Evolutionary conservation across 2,888 invertebrate genomes (phyloP).

Genomic region (Troides helena): DNA sequence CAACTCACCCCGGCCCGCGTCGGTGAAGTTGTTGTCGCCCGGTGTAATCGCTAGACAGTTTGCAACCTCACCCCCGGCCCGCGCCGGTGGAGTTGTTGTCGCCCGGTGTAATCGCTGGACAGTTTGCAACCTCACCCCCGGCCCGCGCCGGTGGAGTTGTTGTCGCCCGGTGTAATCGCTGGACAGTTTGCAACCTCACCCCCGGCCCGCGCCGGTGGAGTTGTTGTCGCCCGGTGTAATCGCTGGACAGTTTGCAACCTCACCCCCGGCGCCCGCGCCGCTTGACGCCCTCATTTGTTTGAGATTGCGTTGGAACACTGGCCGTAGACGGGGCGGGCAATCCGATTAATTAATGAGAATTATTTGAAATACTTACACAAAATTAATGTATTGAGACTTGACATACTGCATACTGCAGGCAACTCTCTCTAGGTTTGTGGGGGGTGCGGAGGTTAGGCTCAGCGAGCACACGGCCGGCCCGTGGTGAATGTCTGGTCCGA

Average conservation of each 20-base stretch:
- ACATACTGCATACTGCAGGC: too few relatives aligned
- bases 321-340: background rate
- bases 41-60: background rate
- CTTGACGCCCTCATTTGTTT: background rate
- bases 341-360: background rate
- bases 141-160: constrained; percentile 5
- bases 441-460: too few relatives aligned
- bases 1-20: background rate
- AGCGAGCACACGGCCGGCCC: too few relatives aligned
- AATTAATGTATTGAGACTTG: too few relatives aligned
- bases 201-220: constrained; percentile 30
- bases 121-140: constrained; percentile 12
- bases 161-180: background rate
- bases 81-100: constrained; percentile 15
- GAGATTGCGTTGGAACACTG: background rate
- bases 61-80: constrained; percentile 3
- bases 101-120: background rate
- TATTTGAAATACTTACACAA: too few relatives aligned
- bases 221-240: constrained; percentile 9
- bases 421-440: too few relatives aligned
- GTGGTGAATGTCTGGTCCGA: too few relatives aligned
- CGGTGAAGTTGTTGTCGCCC: constrained; percentile 16
- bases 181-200: constrained; percentile 12
- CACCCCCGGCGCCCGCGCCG: background rate
- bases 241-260: constrained; percentile 7